Base-by-base conservation (phyloP, 92 coral and sea anemone genomes). In the Parazoanthus darwini region DNA sequence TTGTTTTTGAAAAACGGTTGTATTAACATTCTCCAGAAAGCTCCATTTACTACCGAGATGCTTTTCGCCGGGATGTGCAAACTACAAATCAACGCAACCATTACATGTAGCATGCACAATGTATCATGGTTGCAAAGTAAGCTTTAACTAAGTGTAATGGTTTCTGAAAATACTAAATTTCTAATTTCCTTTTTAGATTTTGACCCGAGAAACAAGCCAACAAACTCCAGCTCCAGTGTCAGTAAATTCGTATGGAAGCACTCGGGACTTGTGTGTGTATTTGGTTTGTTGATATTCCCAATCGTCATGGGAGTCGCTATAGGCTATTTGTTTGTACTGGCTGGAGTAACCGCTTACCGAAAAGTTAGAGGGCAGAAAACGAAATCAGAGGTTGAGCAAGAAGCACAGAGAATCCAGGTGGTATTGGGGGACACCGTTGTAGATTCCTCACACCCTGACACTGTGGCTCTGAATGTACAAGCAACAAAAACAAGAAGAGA, bases 391-490 rank as follows among this genome's bases (percentile, higher is more conserved):
- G 89, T 89, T 23, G 91, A 87, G 18, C 92, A 88, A 78, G 99
- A 95, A 86, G 96, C 95, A 37, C 94, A 97, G 67, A 94, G 89
- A 80, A 95, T 97, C 9, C 96, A 94, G 54, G 95, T 96, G 1
- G 99, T 97, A 6, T 78, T 97, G 29, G 99, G 99, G 1, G 95
- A 97, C 29, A 92, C 91, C 16, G 89, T 97, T 3, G 95, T 97
- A 0, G 99, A 97, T 75, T 94, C 98, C 25, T 94, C 99, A 1
- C 96, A 95, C 80, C 98, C 98, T 42, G 88, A 93, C 58, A 93
- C 98, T 8, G 99, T 95, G 33, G 89, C 96, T 26, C 43, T 97
- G 77, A 96, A 94, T 63, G 98, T 94, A 66, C 99, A 97, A 82
- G 94, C 92, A 46, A 82, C 86, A 20, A 93, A 90, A 65, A 73